These are phyloP conservation scores for Cotesia chilonis DNA, from an alignment of 1,140 invertebrate species.

Conservation along the genomic window DNA sequence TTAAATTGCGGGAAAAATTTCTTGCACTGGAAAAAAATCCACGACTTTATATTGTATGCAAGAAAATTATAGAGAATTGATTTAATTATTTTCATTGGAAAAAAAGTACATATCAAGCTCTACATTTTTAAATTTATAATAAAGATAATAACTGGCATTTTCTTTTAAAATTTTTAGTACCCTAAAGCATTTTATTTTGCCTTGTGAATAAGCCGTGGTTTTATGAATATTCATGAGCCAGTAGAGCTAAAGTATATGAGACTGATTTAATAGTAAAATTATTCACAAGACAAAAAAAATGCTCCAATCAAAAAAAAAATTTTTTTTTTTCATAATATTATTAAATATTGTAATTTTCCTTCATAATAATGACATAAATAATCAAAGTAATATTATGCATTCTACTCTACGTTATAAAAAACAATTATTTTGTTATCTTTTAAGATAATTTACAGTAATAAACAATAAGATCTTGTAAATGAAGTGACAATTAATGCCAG, in stretches of 20 bases:
- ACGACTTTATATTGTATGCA: constrained; percentile 6
- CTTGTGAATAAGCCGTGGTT: neutral
- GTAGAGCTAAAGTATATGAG: constrained; percentile 55
- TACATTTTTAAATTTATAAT: constrained; percentile 13
- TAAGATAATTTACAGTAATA: neutral
- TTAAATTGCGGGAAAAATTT: constrained; percentile 31
- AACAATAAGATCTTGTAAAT: constrained; percentile 53
- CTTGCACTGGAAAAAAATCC: constrained; percentile 8
- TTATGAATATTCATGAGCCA: neutral
- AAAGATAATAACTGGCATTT: constrained; percentile 65
- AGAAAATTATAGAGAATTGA: constrained; percentile 1
- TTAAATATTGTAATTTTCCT: no score
- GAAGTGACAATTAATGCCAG: constrained; percentile 58
- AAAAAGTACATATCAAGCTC: neutral
- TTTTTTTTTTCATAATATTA: no score
- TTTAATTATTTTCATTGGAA: neutral
- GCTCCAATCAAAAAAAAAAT: no score
- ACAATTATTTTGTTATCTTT: constrained; percentile 35
- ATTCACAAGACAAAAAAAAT: constrained; percentile 53
- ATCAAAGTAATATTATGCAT: constrained; percentile 12
- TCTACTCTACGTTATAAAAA: constrained; percentile 9
- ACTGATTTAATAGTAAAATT: constrained; percentile 66
- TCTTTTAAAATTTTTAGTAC: constrained; percentile 36
- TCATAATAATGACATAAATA: constrained; percentile 24
- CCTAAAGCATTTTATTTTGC: constrained; percentile 30